A percentile compares a stretch with the other conserved stretches of the same genome.
phyloP scores from a whole-genome alignment of 92 coral and sea anemone species.

The Paragorgia papillata region DNA sequence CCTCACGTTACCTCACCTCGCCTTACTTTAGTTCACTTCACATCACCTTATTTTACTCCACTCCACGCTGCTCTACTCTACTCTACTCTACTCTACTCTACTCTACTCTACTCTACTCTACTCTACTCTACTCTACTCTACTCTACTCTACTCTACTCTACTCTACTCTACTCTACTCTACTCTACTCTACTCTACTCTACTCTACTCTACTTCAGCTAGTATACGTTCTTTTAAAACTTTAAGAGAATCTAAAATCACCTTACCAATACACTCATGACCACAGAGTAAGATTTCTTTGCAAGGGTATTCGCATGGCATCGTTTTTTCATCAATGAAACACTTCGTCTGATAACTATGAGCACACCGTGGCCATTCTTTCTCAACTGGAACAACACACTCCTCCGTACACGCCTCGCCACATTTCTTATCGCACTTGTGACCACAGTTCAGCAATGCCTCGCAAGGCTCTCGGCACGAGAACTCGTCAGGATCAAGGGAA shows the following conservation, averaged over 20 bases:
- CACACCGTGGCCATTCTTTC: slow-evolving; percentile 72
- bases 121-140: too few relatives aligned
- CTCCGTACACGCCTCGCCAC: slow-evolving; percentile 70
- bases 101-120: too few relatives aligned
- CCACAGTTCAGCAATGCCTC: slow-evolving; percentile 58
- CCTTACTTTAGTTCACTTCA: background rate
- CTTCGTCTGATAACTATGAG: slow-evolving; percentile 57
- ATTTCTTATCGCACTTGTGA: slow-evolving; percentile 63
- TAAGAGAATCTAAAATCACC: too few relatives aligned
- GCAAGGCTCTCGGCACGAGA: slow-evolving; percentile 68
- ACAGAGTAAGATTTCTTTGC: slow-evolving; percentile 66
- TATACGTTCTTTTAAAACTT: too few relatives aligned
- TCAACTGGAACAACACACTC: slow-evolving; percentile 43
- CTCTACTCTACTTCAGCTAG: too few relatives aligned
- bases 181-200: too few relatives aligned
- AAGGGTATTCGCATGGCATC: slow-evolving; percentile 63
- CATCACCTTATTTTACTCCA: too few relatives aligned
- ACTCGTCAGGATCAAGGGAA: slow-evolving; percentile 52
- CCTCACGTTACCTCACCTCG: background rate
- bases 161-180: too few relatives aligned
- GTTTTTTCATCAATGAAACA: slow-evolving; percentile 66
- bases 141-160: too few relatives aligned
- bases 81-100: too few relatives aligned
- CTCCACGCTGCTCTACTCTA: too few relatives aligned
- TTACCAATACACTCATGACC: slow-evolving; percentile 81